phyloP scores from a whole-genome alignment of 2,888 invertebrate species.

The Chloroclystis v-ata region DNA sequence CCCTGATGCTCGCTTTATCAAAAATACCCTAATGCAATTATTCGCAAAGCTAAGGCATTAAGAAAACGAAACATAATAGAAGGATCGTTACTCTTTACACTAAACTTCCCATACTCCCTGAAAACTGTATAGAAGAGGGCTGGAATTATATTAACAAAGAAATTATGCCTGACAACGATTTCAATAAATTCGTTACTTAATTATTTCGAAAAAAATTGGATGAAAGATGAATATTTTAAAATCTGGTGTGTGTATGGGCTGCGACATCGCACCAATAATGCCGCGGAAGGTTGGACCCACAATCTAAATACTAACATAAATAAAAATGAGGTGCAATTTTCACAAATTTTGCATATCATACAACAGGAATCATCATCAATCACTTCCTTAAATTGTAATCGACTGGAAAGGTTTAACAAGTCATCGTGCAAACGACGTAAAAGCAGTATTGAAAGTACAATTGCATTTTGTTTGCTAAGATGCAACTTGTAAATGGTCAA shows the following conservation, averaged over 20 bases:
- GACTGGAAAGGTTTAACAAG: conserved; percentile 1
- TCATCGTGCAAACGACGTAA: conserved; percentile 1
- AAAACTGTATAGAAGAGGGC: conserved; percentile 11
- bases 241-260: conserved; percentile 14
- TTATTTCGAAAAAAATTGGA: conserved; percentile 9
- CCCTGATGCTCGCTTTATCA: conserved; percentile 11
- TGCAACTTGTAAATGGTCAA: conserved; percentile 3
- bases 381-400: conserved; percentile 1
- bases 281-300: conserved; percentile 11
- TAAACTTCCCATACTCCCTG: conserved; percentile 12
- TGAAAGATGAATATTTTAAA: conserved; percentile 9
- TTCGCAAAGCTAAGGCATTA: conserved; percentile 11
- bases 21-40: conserved; percentile 4
- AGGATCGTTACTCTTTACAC: conserved; percentile 9
- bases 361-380: conserved; percentile 7
- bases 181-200: conserved; percentile 8
- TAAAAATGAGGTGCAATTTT: conserved; percentile 12
- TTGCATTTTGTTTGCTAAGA: not conserved
- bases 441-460: not conserved
- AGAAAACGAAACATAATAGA: conserved; percentile 8
- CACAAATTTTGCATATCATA: conserved; percentile 8
- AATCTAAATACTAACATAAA: conserved; percentile 9
- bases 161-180: conserved; percentile 9
- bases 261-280: conserved; percentile 10
- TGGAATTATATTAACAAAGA: conserved; percentile 12